Evolutionary conservation across 2,797 vertebrate genomes (phyloP).

Genomic region (Natrix natrix): DNA sequence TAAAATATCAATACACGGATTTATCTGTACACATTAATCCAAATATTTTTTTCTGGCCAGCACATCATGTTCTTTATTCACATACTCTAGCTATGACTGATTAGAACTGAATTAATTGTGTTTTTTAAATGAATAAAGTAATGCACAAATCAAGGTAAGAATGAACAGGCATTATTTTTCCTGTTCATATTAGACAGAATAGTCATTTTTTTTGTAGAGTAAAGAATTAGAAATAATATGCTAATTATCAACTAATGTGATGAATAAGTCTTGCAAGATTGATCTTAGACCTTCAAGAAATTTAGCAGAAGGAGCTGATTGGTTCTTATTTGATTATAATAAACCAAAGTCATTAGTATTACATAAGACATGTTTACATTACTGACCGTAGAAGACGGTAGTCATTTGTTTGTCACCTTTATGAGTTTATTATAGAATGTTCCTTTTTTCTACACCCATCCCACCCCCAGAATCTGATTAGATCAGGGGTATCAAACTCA

Average conservation of each 20-base stretch:
- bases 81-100: constrained; percentile 22
- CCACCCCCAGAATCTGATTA: neutral
- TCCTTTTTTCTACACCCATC: neutral
- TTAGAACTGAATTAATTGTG: constrained; percentile 33
- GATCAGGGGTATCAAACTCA: neutral
- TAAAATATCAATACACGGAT: neutral
- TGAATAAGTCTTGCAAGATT: neutral
- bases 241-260: constrained; percentile 16
- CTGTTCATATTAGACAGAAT: neutral
- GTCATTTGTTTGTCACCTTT: neutral
- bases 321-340: constrained; percentile 5
- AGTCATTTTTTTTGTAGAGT: constrained; percentile 1
- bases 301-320: neutral
- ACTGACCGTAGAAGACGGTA: neutral
- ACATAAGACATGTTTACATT: neutral
- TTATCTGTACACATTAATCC: constrained; percentile 1
- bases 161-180: constrained; percentile 37
- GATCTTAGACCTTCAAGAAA: constrained; percentile 13
- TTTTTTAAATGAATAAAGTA: constrained; percentile 14
- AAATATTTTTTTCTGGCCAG: constrained; percentile 15
- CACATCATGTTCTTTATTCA: neutral
- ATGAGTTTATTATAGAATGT: constrained; percentile 4
- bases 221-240: constrained; percentile 19
- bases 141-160: constrained; percentile 36
- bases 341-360: neutral